These are phyloP conservation scores for Gymnoscopelus microlampas DNA, from an alignment of 2,797 vertebrate genomes.

Conservation along the genomic window DNA sequence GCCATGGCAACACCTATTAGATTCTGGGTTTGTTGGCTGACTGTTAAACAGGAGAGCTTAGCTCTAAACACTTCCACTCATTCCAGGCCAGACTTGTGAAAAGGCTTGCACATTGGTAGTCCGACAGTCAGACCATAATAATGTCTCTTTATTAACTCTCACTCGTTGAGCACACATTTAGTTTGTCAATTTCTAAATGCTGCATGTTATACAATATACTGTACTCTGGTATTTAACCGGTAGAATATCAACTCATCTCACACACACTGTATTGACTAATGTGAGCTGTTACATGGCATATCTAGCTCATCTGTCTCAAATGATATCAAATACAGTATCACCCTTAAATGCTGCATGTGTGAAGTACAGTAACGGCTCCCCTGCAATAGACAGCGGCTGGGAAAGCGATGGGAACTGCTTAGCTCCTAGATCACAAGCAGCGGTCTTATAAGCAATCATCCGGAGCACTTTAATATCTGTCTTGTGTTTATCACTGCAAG, in stretches of 20 bases:
- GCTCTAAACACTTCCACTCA: slow-evolving; percentile 40
- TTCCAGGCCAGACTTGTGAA: slow-evolving; percentile 53
- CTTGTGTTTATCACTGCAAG: slow-evolving; percentile 53
- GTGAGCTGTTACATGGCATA: neutral
- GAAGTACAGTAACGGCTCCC: neutral
- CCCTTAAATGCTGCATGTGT: slow-evolving; percentile 14
- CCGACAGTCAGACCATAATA: neutral
- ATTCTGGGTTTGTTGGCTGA: slow-evolving; percentile 38
- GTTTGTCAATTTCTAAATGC: neutral
- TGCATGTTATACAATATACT: neutral
- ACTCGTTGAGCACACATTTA: slow-evolving; percentile 16
- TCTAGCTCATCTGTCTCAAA: slow-evolving; percentile 10
- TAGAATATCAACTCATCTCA: neutral
- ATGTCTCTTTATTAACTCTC: slow-evolving; percentile 17
- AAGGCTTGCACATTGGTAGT: neutral
- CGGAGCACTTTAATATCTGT: slow-evolving; percentile 55
- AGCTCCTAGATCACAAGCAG: slow-evolving; percentile 44
- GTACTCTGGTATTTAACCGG: neutral
- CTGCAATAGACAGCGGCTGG: neutral
- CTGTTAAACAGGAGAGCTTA: slow-evolving; percentile 57
- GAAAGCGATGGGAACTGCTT: slow-evolving; percentile 21
- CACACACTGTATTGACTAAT: neutral
- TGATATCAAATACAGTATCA: slow-evolving; percentile 13
- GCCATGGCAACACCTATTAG: slow-evolving; percentile 76
- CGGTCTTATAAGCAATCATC: slow-evolving; percentile 67